Conservation (phyloP, 2,888 invertebrate species). For the Volucella inanis region DNA sequence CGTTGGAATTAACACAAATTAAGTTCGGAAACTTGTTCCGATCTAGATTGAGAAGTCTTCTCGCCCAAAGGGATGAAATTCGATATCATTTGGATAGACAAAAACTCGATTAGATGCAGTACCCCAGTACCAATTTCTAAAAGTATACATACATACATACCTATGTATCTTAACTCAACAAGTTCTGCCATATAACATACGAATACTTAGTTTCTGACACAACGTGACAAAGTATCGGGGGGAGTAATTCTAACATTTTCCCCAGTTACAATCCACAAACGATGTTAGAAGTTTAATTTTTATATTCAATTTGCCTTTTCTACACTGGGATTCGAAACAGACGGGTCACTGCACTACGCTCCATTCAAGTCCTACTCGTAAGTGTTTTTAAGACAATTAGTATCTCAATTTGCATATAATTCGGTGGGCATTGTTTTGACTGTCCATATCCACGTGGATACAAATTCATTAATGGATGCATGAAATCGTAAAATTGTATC, state of each 20-base stretch:
- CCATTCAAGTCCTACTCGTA: neutral
- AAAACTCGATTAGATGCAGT: slow-evolving; percentile 68
- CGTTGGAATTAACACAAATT: slow-evolving; percentile 69
- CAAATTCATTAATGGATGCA: slow-evolving; percentile 37
- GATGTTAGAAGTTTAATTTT: slow-evolving; percentile 71
- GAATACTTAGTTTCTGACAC: slow-evolving; percentile 2
- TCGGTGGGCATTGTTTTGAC: slow-evolving; percentile 45
- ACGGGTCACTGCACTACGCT: slow-evolving; percentile 9
- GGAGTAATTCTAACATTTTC: slow-evolving; percentile 23
- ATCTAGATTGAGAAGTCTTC: slow-evolving; percentile 66
- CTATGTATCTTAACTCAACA: slow-evolving; percentile 42
- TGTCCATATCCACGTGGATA: slow-evolving; percentile 12
- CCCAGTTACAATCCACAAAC: slow-evolving; percentile 65
- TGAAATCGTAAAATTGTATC: slow-evolving; percentile 17
- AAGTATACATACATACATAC: slow-evolving; percentile 2
- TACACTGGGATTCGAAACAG: slow-evolving; percentile 66
- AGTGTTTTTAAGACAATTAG: slow-evolving; percentile 32
- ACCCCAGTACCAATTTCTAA: neutral
- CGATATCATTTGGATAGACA: slow-evolving; percentile 67
- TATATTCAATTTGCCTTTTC: slow-evolving; percentile 70
- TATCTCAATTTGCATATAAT: slow-evolving; percentile 24
- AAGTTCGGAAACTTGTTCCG: slow-evolving; percentile 70
- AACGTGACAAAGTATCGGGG: neutral
- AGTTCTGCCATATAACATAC: slow-evolving; percentile 42
- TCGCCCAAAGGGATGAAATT: slow-evolving; percentile 67